Evolutionary conservation across 2,113 vertebrate species (phyloP).

Genomic region (Cyrtonyx montezumae): DNA sequence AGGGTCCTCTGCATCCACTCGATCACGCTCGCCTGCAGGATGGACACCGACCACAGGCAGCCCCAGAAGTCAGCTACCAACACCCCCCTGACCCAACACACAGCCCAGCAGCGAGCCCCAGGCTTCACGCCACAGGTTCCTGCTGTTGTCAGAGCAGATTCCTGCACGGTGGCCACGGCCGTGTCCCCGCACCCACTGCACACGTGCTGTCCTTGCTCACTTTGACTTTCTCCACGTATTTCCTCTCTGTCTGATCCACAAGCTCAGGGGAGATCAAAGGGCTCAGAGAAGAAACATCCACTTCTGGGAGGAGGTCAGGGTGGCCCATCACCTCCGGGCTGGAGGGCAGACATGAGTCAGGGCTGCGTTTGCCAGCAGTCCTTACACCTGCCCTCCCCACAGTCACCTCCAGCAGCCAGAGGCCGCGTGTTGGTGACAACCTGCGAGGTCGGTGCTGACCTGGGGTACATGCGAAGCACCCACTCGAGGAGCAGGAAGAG

Average conservation of each 20-base stretch:
- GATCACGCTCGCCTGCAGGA: constrained; percentile 77
- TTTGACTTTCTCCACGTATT: constrained; percentile 89
- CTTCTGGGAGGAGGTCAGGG: constrained; percentile 85
- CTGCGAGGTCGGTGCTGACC: constrained; percentile 76
- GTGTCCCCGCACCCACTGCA: fast-evolving
- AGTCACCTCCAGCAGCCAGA: background rate
- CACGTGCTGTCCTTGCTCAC: constrained; percentile 54
- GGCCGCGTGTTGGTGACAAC: background rate
- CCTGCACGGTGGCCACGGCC: background rate
- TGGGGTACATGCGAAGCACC: constrained; percentile 88
- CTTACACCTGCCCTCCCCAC: background rate
- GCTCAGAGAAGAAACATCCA: constrained; percentile 81
- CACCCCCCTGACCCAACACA: background rate
- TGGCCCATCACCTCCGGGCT: constrained; percentile 94
- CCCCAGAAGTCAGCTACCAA: background rate
- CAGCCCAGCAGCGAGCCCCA: background rate
- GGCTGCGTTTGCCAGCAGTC: background rate
- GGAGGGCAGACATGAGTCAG: background rate
- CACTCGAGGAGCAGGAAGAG: constrained; percentile 93
- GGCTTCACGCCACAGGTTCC: background rate
- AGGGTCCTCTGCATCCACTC: constrained; percentile 95
- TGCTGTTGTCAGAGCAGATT: background rate
- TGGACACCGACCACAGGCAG: background rate
- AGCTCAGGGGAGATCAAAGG: constrained; percentile 87
- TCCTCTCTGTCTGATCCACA: constrained; percentile 87